These are phyloP conservation scores for Callorhinus ursinus DNA, from an alignment of 2,113 vertebrate species.

Conservation along the genomic window DNA sequence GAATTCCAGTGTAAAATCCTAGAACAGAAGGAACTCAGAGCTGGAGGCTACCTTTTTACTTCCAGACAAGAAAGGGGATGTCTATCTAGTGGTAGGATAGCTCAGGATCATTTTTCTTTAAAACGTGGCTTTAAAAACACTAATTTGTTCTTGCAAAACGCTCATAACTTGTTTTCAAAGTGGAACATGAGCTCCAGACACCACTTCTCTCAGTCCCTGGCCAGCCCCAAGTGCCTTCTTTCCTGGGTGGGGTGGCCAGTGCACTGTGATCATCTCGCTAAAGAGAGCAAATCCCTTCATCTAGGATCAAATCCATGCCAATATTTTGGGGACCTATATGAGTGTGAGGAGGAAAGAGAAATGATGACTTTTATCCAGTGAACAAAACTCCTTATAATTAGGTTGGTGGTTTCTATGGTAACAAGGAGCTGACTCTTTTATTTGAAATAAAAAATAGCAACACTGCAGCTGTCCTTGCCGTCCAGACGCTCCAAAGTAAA, in stretches of 20 bases:
- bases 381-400: slow-evolving; percentile 89
- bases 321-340: slow-evolving; percentile 70
- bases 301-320: slow-evolving; percentile 55
- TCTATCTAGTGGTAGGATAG: not conserved
- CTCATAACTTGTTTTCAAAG: slow-evolving; percentile 1
- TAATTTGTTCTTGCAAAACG: slow-evolving; percentile 20
- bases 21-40: not conserved
- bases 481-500: slow-evolving; percentile 60
- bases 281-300: slow-evolving; percentile 62
- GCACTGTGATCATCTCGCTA: not conserved
- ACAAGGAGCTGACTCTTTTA: slow-evolving; percentile 85
- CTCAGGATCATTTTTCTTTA: not conserved
- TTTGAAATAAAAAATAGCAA: slow-evolving; percentile 85
- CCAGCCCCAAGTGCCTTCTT: not conserved
- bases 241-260: not conserved
- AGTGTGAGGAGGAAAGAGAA: slow-evolving; percentile 75
- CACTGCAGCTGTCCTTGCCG: slow-evolving; percentile 80
- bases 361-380: slow-evolving; percentile 83
- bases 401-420: slow-evolving; percentile 88
- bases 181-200: not conserved
- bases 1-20: not conserved
- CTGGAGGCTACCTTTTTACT: not conserved
- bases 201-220: not conserved
- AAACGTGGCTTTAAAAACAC: slow-evolving; percentile 42
- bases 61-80: not conserved